phyloP scores from a whole-genome alignment of 2,888 invertebrate genomes.

The Tipula confusa region DNA sequence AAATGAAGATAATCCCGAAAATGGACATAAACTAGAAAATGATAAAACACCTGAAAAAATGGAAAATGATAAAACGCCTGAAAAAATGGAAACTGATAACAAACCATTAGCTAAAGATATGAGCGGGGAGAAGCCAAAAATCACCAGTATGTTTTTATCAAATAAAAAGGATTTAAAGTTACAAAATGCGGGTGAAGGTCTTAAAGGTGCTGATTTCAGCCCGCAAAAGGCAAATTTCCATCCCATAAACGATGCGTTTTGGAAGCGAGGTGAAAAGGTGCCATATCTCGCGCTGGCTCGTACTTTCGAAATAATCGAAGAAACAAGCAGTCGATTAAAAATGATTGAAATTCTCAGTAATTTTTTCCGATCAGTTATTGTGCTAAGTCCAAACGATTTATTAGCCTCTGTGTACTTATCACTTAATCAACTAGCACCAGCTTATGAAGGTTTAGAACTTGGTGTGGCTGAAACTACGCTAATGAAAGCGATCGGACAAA shows the following conservation, averaged over 20 bases:
- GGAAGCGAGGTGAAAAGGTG: constrained; percentile 70
- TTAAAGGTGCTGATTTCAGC: constrained; percentile 56
- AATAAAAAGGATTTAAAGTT: constrained; percentile 38
- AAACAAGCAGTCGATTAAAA: constrained; percentile 75
- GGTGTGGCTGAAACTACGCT: constrained; percentile 94
- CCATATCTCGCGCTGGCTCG: constrained; percentile 89
- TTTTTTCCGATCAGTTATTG: constrained; percentile 86
- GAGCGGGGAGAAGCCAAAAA: constrained; percentile 27
- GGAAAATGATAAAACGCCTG: constrained; percentile 37
- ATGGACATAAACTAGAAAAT: constrained; percentile 39
- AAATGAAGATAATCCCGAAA: constrained; percentile 36
- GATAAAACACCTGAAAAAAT: constrained; percentile 34
- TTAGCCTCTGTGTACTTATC: constrained; percentile 88
- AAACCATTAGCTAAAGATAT: constrained; percentile 26
- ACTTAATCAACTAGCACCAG: constrained; percentile 93
- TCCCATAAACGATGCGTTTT: constrained; percentile 77
- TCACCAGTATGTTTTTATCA: neutral
- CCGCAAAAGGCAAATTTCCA: constrained; percentile 71
- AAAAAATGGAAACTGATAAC: constrained; percentile 28
- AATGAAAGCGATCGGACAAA: constrained; percentile 89
- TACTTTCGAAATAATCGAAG: constrained; percentile 88
- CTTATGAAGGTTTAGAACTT: constrained; percentile 87
- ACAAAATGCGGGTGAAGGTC: constrained; percentile 39
- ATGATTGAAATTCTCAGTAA: constrained; percentile 90
- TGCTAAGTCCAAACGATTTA: constrained; percentile 83